A percentile compares a stretch with the other conserved stretches of the same genome.
Evolutionary conservation across 2,113 vertebrate genomes (phyloP).

Genomic region (Loxodonta africana): DNA sequence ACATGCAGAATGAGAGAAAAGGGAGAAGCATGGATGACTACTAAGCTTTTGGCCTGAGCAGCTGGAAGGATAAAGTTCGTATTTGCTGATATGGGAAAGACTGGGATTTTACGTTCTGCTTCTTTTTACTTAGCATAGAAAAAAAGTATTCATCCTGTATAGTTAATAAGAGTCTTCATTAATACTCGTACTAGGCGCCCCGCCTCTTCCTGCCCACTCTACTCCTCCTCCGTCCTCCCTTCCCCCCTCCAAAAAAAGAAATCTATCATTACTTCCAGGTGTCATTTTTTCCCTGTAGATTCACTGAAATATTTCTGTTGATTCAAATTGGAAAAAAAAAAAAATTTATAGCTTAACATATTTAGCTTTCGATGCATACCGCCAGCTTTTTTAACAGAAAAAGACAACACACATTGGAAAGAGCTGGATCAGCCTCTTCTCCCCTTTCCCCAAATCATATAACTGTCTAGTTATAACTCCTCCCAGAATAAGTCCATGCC

Average conservation of each 20-base stretch:
- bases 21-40: neutral
- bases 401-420: conserved; percentile 3
- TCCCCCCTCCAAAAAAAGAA: neutral
- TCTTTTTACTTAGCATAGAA: neutral
- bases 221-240: neutral
- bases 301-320: conserved; percentile 35
- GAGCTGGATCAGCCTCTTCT: neutral
- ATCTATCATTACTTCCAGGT: neutral
- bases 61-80: neutral
- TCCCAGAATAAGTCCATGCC: neutral
- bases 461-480: neutral
- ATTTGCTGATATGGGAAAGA: neutral
- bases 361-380: neutral
- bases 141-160: neutral
- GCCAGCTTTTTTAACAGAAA: conserved; percentile 30
- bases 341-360: neutral
- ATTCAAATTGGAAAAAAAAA: neutral
- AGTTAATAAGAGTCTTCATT: neutral
- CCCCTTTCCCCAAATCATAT: neutral
- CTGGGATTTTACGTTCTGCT: neutral
- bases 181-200: neutral
- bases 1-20: neutral
- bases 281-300: neutral
- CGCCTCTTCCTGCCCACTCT: neutral
- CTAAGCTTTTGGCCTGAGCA: neutral